Evolutionary conservation across 2,888 invertebrate species (phyloP), one percentile per base, ranked within the genome.

Genomic region (Fissipunctia ypsillon): DNA sequence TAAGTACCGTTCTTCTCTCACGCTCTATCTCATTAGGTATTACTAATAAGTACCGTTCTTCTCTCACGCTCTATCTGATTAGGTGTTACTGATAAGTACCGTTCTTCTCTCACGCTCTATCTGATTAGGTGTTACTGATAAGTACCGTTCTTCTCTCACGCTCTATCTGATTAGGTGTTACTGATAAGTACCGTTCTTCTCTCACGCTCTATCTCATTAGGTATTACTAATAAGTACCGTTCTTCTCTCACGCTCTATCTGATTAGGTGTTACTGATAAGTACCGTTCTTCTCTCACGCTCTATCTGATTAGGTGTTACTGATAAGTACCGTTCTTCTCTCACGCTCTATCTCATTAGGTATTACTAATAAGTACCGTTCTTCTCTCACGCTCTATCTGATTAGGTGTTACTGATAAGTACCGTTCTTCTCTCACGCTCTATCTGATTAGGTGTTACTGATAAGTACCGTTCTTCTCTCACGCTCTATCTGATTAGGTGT

Each of bases 371-470:
- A 82, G 59, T n/a, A n/a, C n/a, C n/a, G n/a, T n/a, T 66, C 28
- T 41, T 64, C 41, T 69, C 28, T 52, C 35, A 38, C 52, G n/a
- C 2, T 31, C 35, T 56, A 83, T 80, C 63, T 73, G 60, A 68
- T 83, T 70, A 73, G 67, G 72, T 80, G 75, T 48, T 43, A 65
- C 38, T 38, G 65, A 78, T 64, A 68, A 82, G 59, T n/a, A n/a
- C n/a, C n/a, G n/a, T n/a, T 66, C 28, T 41, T 64, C 41, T 69
- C 28, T 52, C 35, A 38, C 52, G n/a, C 2, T 31, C 35, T 56
- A 83, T 80, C 63, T 73, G 60, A 68, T 83, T 70, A 73, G 67
- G 72, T 80, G 75, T 48, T 43, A 65, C 38, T 38, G 65, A 78
- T 64, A 68, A 82, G 59, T n/a, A n/a, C n/a, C n/a, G n/a, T n/a